Evolutionary conservation across 2,797 vertebrate species (phyloP).

Genomic region (Girardinus metallicus): DNA sequence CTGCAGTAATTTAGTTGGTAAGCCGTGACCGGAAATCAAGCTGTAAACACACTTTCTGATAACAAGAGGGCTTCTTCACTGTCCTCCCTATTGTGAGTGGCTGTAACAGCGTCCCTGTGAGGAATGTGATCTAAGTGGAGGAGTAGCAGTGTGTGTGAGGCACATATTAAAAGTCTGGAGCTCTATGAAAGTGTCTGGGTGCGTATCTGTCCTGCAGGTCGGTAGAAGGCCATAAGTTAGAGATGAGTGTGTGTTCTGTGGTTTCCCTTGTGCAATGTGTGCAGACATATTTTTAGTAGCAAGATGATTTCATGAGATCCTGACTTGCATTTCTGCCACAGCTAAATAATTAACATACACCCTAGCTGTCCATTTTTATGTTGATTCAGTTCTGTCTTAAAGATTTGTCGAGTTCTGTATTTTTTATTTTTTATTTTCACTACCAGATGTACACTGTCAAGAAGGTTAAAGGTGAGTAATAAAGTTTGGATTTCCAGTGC

Average conservation of each 20-base stretch:
- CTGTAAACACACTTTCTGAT: slow-evolving; percentile 16
- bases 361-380: neutral
- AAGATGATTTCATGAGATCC: slow-evolving; percentile 8
- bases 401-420: neutral
- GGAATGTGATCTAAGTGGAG: slow-evolving; percentile 41
- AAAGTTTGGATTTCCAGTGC: neutral
- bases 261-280: slow-evolving; percentile 18
- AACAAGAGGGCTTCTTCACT: slow-evolving; percentile 27
- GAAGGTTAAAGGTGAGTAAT: neutral
- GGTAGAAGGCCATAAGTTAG: neutral
- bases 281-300: slow-evolving; percentile 17
- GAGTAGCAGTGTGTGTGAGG: slow-evolving; percentile 17
- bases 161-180: slow-evolving; percentile 34
- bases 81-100: slow-evolving; percentile 7
- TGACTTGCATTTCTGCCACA: slow-evolving; percentile 3
- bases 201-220: slow-evolving; percentile 8
- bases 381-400: neutral
- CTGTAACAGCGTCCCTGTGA: slow-evolving; percentile 18
- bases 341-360: neutral
- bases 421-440: neutral
- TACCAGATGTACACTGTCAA: neutral
- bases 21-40: slow-evolving; percentile 24
- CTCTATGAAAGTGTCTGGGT: slow-evolving; percentile 31
- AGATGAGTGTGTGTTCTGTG: slow-evolving; percentile 29
- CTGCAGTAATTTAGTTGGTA: neutral